phyloP scores from a whole-genome alignment of 2,797 vertebrate species.

The Pelobates cultripes region DNA sequence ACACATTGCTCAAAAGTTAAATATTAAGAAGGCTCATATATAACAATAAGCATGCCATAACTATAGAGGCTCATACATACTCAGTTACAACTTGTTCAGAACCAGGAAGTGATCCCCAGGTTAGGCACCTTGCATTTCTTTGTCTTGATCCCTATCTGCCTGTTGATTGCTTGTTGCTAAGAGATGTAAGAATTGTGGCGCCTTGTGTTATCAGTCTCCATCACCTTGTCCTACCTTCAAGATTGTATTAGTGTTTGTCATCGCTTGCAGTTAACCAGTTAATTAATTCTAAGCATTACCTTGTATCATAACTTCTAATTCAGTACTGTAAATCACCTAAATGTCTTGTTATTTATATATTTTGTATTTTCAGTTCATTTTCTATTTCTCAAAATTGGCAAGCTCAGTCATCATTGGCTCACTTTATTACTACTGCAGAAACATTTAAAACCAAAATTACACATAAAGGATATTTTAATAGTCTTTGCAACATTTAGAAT shows the following conservation, averaged over 20 bases:
- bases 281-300: neutral
- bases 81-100: conserved; percentile 62
- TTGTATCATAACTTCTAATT: no score
- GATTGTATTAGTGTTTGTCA: conserved; percentile 63
- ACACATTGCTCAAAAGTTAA: neutral
- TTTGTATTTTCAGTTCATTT: no score
- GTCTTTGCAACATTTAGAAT: no score
- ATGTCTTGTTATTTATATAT: no score
- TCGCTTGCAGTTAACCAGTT: conserved; percentile 46
- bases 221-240: conserved; percentile 79
- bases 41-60: conserved; percentile 29
- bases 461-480: no score
- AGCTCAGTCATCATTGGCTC: no score
- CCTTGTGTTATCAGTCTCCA: conserved; percentile 80
- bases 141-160: conserved; percentile 75
- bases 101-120: conserved; percentile 68
- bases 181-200: conserved; percentile 76
- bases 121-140: conserved; percentile 61
- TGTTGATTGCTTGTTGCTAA: conserved; percentile 76
- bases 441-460: no score
- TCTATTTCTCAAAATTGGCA: no score
- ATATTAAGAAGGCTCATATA: conserved; percentile 10
- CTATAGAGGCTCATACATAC: conserved; percentile 62
- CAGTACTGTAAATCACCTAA: no score
- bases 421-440: no score